Conservation (phyloP, 2,113 vertebrate species). For the Nipponia nippon region DNA sequence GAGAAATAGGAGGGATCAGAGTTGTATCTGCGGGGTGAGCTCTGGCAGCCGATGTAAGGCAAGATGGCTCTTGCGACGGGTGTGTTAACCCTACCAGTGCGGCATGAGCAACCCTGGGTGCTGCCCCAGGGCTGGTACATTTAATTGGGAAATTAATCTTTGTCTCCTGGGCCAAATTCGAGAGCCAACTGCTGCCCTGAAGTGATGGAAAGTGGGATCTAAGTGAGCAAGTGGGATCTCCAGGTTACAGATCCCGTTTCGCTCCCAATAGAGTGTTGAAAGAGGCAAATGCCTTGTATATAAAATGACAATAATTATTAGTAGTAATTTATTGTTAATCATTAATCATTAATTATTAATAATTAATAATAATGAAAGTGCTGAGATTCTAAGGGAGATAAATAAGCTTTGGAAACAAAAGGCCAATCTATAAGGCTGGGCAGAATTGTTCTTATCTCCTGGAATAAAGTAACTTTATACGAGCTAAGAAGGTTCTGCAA, state of each 20-base stretch:
- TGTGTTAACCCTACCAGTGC: background rate
- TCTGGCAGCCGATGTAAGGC: fast-evolving
- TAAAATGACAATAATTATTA: background rate
- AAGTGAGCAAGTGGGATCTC: background rate
- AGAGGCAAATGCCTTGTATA: background rate
- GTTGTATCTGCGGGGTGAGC: background rate
- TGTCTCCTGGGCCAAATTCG: background rate
- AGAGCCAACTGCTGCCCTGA: background rate
- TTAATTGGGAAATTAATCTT: background rate
- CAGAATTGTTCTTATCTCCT: background rate
- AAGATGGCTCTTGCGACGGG: background rate
- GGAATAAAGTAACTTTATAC: background rate
- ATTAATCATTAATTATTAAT: background rate
- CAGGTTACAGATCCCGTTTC: background rate
- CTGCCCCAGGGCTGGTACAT: background rate
- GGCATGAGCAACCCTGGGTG: background rate
- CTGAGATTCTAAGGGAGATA: background rate
- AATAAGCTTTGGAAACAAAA: background rate
- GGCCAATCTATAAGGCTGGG: fast-evolving
- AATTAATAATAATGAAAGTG: background rate
- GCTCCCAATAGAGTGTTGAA: background rate
- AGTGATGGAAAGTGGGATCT: background rate
- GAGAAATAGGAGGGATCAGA: background rate
- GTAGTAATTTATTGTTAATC: background rate
- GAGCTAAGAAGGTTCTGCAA: background rate